Conservation (phyloP, 1,140 invertebrate species). For the Zaprionus ghesquierei region DNA sequence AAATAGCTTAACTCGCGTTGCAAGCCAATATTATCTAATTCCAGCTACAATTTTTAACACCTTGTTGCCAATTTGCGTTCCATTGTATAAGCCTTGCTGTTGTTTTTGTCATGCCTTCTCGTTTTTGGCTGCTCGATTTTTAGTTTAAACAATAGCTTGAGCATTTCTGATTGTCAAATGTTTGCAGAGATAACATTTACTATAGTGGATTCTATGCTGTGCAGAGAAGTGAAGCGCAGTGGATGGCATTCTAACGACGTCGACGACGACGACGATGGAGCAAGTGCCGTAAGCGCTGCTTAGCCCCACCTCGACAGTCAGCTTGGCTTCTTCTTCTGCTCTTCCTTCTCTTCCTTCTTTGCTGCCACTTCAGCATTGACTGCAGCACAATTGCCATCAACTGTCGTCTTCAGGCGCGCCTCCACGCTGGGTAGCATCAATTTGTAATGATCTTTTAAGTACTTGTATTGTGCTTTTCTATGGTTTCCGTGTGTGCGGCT, state of each 20-base stretch:
- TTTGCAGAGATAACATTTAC: constrained; percentile 79
- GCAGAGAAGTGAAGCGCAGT: constrained; percentile 51
- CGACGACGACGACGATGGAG: constrained; percentile 16
- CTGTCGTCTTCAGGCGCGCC: constrained; percentile 30
- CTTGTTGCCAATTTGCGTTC: neutral
- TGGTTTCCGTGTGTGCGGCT: constrained; percentile 46
- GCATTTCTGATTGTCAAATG: constrained; percentile 80
- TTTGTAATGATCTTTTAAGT: constrained; percentile 79
- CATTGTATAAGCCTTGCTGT: constrained; percentile 41
- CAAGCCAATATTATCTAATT: no score
- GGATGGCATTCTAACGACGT: constrained; percentile 60
- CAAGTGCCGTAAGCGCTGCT: constrained; percentile 53
- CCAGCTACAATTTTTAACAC: no score
- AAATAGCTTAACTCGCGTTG: no score
- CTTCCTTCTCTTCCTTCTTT: neutral
- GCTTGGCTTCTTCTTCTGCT: neutral
- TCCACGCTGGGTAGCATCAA: constrained; percentile 64
- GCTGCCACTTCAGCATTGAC: neutral
- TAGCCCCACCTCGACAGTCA: constrained; percentile 13
- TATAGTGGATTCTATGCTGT: constrained; percentile 60
- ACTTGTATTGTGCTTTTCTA: constrained; percentile 69
- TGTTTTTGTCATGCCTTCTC: constrained; percentile 45
- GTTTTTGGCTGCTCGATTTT: constrained; percentile 63
- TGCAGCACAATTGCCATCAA: constrained; percentile 47
- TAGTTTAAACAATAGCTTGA: constrained; percentile 78